Percentiles rank a stretch among this genome's conserved stretches.
Evolutionary conservation across 2,113 vertebrate species (phyloP).

Genomic region (Phoenicopterus ruber): DNA sequence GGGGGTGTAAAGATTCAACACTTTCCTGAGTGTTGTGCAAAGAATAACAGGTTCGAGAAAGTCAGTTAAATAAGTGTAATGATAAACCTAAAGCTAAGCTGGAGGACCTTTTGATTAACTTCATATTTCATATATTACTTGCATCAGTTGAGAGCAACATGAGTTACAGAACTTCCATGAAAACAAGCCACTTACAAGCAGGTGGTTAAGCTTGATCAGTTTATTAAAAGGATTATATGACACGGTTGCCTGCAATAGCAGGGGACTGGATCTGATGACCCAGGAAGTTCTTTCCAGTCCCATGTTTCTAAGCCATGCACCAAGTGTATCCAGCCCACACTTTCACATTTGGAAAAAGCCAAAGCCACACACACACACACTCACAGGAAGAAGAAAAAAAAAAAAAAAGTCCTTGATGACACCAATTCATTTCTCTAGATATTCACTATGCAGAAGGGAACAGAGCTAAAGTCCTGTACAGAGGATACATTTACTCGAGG

Average conservation of each 20-base stretch:
- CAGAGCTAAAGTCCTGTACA: conserved; percentile 63
- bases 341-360: conserved; percentile 62
- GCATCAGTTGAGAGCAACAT: conserved; percentile 60
- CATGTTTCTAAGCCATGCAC: conserved; percentile 65
- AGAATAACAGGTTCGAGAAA: conserved; percentile 41
- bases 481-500: conserved; percentile 64
- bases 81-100: conserved; percentile 53
- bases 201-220: conserved; percentile 70
- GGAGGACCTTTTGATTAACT: conserved; percentile 70
- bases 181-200: conserved; percentile 71
- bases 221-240: conserved; percentile 70
- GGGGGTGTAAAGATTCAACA: conserved; percentile 54
- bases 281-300: conserved; percentile 67
- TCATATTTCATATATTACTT: conserved; percentile 69
- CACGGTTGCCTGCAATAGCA: conserved; percentile 66
- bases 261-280: conserved; percentile 67
- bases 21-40: conserved; percentile 62
- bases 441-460: conserved; percentile 62
- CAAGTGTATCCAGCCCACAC: conserved; percentile 63
- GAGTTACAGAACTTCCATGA: conserved; percentile 68
- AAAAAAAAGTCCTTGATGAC: not conserved
- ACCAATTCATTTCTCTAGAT: conserved; percentile 52
- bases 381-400: not conserved
- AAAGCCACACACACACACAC: conserved; percentile 50
- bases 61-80: conserved; percentile 43